Conservation (phyloP, 1,140 invertebrate genomes). For the Dolichoris vasculosae region DNA sequence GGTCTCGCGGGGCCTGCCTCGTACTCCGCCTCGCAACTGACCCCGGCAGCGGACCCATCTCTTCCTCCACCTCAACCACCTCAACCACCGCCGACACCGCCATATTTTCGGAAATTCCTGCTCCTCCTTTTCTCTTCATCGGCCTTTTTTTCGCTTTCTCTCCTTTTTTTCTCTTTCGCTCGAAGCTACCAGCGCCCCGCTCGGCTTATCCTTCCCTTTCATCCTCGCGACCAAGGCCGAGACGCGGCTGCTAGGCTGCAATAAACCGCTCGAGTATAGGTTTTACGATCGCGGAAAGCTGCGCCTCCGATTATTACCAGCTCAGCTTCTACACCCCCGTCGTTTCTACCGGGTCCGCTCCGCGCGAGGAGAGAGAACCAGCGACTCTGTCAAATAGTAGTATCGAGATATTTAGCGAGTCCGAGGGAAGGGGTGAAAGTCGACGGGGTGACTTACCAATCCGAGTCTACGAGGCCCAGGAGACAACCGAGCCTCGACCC, state of each 20-base stretch:
- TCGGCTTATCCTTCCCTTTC: not conserved
- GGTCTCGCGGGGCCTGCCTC: not conserved
- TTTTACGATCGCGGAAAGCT: not conserved
- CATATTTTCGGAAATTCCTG: not conserved
- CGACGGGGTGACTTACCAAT: too few species aligned
- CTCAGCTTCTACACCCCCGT: not conserved
- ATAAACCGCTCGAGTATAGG: not conserved
- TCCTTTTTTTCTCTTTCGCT: constrained; percentile 50
- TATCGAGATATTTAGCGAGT: not conserved
- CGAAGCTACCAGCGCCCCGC: constrained; percentile 28
- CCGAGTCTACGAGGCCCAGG: too few species aligned
- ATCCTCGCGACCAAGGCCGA: not conserved
- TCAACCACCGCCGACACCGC: not conserved
- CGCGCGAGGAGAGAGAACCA: too few species aligned
- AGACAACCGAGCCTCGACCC: too few species aligned
- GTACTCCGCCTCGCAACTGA: not conserved
- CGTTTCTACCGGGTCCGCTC: not conserved
- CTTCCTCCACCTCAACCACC: not conserved
- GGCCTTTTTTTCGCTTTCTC: not conserved
- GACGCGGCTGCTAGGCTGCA: not conserved
- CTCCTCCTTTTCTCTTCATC: constrained; percentile 25
- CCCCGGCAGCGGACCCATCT: not conserved
- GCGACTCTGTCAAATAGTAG: not conserved
- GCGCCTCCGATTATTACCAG: too few species aligned
- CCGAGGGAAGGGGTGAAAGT: too few species aligned